Evolutionary conservation across 2,797 vertebrate species (phyloP).

Genomic region (Xenops minutus): DNA sequence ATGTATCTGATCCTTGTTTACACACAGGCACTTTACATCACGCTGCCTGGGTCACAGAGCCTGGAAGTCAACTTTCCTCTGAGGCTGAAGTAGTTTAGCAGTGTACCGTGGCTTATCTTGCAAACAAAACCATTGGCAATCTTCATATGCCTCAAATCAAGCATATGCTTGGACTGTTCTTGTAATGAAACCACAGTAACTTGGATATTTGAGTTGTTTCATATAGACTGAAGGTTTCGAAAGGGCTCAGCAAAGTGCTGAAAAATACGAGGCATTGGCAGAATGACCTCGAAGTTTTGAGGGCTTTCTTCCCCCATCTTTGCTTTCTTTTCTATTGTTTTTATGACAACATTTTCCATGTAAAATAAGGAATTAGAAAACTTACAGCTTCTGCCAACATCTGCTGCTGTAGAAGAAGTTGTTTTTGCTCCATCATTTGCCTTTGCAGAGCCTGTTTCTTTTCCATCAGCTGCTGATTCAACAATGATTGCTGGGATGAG

Average conservation of each 20-base stretch:
- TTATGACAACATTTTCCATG: not conserved
- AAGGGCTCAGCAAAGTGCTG: not conserved
- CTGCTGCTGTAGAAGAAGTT: conserved; percentile 84
- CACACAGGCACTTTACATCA: not conserved
- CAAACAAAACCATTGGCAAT: not conserved
- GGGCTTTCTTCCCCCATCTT: not conserved
- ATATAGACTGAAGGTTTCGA: not conserved
- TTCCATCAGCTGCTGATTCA: conserved; percentile 82
- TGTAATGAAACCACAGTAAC: not conserved
- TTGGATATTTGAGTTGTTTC: not conserved
- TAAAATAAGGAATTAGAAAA: conserved; percentile 19
- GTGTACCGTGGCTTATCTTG: not conserved
- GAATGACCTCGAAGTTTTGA: not conserved
- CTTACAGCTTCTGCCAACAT: conserved; percentile 83
- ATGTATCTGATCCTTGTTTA: not conserved
- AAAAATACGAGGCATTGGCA: not conserved
- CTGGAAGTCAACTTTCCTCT: not conserved
- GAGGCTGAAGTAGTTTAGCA: not conserved
- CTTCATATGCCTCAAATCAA: not conserved
- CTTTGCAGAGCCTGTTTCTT: conserved; percentile 85
- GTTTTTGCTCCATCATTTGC: conserved; percentile 81
- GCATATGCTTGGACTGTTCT: not conserved
- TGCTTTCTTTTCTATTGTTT: conserved; percentile 35
- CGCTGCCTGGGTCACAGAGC: not conserved
- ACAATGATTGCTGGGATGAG: conserved; percentile 78